Conservation (phyloP, 2,113 vertebrate species). For the Aldabrachelys gigantea region DNA sequence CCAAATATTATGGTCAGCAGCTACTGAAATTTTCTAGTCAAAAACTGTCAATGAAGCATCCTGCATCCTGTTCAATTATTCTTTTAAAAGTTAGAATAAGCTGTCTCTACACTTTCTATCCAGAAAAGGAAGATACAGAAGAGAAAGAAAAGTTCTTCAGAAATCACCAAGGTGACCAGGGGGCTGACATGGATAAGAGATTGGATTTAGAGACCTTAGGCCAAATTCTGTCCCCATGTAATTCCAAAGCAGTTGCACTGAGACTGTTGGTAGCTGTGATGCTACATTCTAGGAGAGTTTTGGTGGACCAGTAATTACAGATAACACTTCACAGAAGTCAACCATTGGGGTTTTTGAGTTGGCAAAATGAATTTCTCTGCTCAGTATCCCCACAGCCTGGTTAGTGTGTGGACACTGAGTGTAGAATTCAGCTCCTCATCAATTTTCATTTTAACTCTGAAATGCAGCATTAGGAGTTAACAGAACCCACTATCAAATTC, state of each 20-base stretch:
- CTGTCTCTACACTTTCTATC: background rate
- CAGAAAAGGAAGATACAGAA: background rate
- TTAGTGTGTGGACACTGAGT: accelerated
- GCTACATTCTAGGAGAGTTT: background rate
- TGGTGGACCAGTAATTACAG: background rate
- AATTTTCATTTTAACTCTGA: background rate
- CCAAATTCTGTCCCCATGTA: background rate
- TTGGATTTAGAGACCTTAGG: background rate
- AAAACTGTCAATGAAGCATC: background rate
- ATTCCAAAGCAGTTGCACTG: background rate
- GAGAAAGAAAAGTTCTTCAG: background rate
- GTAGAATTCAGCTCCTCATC: background rate
- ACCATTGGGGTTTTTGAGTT: background rate
- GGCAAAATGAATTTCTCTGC: accelerated
- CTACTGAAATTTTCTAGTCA: background rate
- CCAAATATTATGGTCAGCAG: background rate
- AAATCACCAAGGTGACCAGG: background rate
- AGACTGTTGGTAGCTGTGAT: background rate
- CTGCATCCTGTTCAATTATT: background rate
- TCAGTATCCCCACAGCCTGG: background rate
- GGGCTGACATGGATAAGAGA: background rate
- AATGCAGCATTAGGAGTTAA: background rate
- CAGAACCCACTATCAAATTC: background rate
- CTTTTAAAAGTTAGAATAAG: background rate
- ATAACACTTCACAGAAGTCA: background rate